Conservation (phyloP, 2,888 invertebrate species). For the Plebejus argus region DNA sequence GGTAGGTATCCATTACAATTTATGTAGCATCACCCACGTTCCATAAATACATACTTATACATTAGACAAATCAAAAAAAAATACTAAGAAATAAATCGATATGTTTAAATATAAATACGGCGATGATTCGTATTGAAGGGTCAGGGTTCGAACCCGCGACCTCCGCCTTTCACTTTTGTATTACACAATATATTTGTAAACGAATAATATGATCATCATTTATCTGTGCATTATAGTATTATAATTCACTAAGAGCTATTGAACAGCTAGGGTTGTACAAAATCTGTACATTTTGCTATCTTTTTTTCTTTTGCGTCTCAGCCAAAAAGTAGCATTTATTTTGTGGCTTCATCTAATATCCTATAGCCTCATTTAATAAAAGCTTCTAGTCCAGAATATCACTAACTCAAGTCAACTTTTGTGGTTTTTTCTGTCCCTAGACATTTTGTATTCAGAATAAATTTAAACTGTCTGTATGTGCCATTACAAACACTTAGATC, state of each 20-base stretch:
- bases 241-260: conserved; percentile 10
- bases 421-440: too few relatives aligned
- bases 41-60: background rate
- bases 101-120: conserved; percentile 6
- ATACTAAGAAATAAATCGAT: background rate
- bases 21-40: conserved; percentile 9
- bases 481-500: too few relatives aligned
- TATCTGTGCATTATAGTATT: conserved; percentile 5
- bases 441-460: too few relatives aligned
- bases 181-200: conserved; percentile 27
- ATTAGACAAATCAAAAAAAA: background rate
- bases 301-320: background rate
- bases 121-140: conserved; percentile 27
- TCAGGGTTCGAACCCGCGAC: conserved; percentile 39
- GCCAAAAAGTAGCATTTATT: background rate
- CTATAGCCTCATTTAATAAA: too few relatives aligned
- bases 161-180: conserved; percentile 35
- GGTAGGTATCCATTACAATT: background rate
- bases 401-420: too few relatives aligned
- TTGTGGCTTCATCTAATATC: background rate
- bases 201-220: conserved; percentile 24
- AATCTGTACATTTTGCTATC: background rate
- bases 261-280: conserved; percentile 13
- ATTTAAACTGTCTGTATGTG: too few relatives aligned
- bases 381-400: too few relatives aligned